Conservation (phyloP, 2,888 invertebrate species). For the Eupithecia centaureata region DNA sequence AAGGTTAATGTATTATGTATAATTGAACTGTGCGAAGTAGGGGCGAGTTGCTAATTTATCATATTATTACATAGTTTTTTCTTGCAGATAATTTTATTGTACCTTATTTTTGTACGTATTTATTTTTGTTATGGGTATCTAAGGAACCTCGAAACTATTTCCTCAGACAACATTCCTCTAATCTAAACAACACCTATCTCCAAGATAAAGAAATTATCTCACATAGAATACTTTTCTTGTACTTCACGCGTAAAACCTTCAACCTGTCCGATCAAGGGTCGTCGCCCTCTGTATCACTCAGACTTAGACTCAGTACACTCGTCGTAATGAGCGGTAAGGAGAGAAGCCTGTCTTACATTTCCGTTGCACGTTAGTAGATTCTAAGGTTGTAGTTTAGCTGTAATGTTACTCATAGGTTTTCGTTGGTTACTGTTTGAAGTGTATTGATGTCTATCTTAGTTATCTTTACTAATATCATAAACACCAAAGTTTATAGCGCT, state of each 20-base stretch:
- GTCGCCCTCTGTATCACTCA: conserved; percentile 38
- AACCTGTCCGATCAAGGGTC: conserved; percentile 40
- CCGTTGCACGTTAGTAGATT: conserved; percentile 16
- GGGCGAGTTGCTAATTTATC: too few species aligned
- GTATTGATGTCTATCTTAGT: too few species aligned
- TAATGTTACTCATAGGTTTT: background rate
- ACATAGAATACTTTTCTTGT: conserved; percentile 3
- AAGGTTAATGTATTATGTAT: too few species aligned
- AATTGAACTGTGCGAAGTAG: too few species aligned
- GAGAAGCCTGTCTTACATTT: conserved; percentile 40
- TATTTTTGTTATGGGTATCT: background rate
- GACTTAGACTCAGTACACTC: conserved; percentile 31
- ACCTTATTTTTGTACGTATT: background rate
- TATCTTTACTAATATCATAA: too few species aligned
- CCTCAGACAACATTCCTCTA: background rate
- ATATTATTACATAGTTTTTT: too few species aligned
- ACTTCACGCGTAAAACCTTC: conserved; percentile 21
- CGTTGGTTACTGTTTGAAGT: background rate
- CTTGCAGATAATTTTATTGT: background rate
- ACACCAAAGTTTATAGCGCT: too few species aligned
- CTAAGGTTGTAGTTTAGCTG: background rate
- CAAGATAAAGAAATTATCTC: background rate
- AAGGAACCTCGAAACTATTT: background rate
- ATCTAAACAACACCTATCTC: background rate
- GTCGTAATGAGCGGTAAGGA: conserved; percentile 42